Evolutionary conservation across 2,113 vertebrate genomes (phyloP).

Genomic region (Ursus arctos): DNA sequence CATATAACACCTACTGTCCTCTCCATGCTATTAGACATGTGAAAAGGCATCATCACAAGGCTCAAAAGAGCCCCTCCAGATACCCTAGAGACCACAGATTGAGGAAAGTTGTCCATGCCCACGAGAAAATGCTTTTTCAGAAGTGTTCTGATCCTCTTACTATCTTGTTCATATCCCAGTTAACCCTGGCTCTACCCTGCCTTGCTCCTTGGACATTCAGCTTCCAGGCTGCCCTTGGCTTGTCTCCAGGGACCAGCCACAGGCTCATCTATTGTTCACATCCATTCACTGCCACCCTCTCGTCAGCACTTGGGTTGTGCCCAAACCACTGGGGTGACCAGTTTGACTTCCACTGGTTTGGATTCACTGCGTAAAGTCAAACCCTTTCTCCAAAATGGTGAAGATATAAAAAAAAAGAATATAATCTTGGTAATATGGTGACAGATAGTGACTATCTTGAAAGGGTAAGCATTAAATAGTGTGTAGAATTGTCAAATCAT

Average conservation of each 20-base stretch:
- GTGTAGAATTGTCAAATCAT: not conserved
- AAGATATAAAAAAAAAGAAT: not conserved
- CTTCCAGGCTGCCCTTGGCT: not conserved
- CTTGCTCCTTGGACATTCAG: not conserved
- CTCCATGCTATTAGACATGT: not conserved
- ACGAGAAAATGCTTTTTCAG: not conserved
- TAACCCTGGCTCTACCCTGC: not conserved
- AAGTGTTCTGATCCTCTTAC: not conserved
- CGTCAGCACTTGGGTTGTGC: not conserved
- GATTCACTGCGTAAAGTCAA: not conserved
- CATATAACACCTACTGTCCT: not conserved
- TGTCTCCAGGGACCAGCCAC: not conserved
- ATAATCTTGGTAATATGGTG: not conserved
- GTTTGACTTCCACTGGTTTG: not conserved
- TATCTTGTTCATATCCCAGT: not conserved
- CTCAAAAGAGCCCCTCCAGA: not conserved
- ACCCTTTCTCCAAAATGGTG: not conserved
- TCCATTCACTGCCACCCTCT: not conserved
- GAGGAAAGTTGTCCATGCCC: not conserved
- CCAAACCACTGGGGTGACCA: not conserved
- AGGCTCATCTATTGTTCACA: not conserved
- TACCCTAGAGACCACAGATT: not conserved
- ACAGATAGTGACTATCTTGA: not conserved
- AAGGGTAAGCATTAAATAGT: not conserved
- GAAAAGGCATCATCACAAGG: not conserved